Evolutionary conservation across 2,888 invertebrate genomes (phyloP).

Genomic region (Drosophila sordidula): DNA sequence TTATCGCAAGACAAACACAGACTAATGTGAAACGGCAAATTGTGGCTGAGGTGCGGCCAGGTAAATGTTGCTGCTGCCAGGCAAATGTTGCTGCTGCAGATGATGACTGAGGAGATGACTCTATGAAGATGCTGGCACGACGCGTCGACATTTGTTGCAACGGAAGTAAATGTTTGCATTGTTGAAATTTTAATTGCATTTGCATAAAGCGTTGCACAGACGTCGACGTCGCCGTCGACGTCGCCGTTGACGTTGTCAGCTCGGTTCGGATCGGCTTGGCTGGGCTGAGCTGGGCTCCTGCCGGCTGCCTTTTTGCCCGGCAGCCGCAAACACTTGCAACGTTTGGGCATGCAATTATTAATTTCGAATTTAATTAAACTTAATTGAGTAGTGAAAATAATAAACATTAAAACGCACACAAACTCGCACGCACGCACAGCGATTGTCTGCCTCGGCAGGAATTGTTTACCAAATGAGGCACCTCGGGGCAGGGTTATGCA

Average conservation of each 20-base stretch:
- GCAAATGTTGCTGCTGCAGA: conserved; percentile 23
- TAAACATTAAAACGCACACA: conserved; percentile 59
- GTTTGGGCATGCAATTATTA: conserved; percentile 70
- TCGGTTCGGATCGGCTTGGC: background rate
- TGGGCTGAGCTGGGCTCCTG: conserved; percentile 4
- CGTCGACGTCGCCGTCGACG: conserved; percentile 13
- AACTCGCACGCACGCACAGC: conserved; percentile 16
- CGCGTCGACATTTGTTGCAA: conserved; percentile 74
- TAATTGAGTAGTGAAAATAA: conserved; percentile 81
- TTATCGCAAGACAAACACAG: conserved; percentile 73
- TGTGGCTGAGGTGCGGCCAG: conserved; percentile 68
- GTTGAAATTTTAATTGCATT: conserved; percentile 83
- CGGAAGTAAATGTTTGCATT: conserved; percentile 83
- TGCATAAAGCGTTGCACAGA: conserved; percentile 74
- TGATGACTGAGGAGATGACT: conserved; percentile 46
- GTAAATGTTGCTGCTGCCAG: conserved; percentile 44
- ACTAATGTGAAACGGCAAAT: conserved; percentile 76
- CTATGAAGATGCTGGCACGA: conserved; percentile 53
- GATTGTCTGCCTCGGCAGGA: conserved; percentile 12
- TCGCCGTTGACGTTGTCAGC: conserved; percentile 11
- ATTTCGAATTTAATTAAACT: conserved; percentile 81
- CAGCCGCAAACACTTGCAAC: conserved; percentile 47
- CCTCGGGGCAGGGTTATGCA: conserved; percentile 39
- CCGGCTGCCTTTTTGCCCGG: conserved; percentile 55
- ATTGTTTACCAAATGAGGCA: conserved; percentile 43